phyloP scores from a whole-genome alignment of 2,888 invertebrate genomes.

The Tillus elongatus region DNA sequence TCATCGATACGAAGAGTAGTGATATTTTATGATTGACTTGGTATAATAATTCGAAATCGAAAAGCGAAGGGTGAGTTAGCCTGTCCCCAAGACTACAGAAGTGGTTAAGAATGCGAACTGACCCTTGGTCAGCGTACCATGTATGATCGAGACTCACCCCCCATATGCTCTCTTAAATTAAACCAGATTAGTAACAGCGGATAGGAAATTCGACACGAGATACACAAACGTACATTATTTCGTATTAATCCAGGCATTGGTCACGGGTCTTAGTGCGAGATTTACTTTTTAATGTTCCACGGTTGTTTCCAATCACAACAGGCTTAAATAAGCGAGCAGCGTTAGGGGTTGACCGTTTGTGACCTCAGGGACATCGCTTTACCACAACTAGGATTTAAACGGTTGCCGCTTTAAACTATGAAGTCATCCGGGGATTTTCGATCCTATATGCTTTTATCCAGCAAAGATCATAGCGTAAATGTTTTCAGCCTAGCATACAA shows the following conservation, averaged over 20 bases:
- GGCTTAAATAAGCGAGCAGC: slow-evolving; percentile 27
- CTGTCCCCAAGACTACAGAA: no score
- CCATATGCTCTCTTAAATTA: slow-evolving; percentile 36
- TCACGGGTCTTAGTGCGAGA: slow-evolving; percentile 39
- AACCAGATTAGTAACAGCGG: slow-evolving; percentile 36
- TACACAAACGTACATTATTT: slow-evolving; percentile 31
- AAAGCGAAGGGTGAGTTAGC: no score
- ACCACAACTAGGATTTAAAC: slow-evolving; percentile 1
- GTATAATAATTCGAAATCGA: slow-evolving; percentile 28
- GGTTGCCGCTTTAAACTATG: neutral
- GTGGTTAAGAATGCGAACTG: slow-evolving; percentile 24
- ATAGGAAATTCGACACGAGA: slow-evolving; percentile 33
- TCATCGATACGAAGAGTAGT: slow-evolving; percentile 38
- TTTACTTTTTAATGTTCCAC: slow-evolving; percentile 42
- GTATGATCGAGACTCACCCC: slow-evolving; percentile 18
- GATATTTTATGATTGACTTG: slow-evolving; percentile 42
- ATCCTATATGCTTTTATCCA: no score
- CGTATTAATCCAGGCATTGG: slow-evolving; percentile 40
- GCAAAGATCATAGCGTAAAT: no score
- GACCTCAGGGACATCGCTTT: no score
- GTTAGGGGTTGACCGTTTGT: slow-evolving; percentile 2
- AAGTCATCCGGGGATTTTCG: neutral
- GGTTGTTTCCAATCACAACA: slow-evolving; percentile 38
- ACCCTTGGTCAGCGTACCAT: slow-evolving; percentile 26
- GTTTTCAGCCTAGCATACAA: no score